phyloP scores from a whole-genome alignment of 2,113 vertebrate genomes.

The Acanthisitta chloris region DNA sequence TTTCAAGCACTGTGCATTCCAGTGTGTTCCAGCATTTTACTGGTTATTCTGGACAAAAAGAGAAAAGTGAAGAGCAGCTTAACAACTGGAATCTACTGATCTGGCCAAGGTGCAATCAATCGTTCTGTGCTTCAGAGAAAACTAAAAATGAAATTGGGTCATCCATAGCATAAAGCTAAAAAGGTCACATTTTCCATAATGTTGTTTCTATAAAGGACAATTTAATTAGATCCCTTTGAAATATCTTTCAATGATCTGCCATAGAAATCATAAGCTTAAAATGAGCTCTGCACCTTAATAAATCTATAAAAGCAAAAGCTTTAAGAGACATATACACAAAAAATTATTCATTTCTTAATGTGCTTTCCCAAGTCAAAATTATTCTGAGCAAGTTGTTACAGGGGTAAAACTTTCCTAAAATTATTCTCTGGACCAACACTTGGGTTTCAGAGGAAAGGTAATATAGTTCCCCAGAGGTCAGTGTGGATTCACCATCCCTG shows the following conservation, averaged over 20 bases:
- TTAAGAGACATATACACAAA: neutral
- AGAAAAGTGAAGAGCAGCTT: neutral
- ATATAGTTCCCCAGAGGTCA: too few relatives aligned
- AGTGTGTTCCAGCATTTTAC: neutral
- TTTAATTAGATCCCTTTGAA: neutral
- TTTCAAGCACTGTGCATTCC: neutral
- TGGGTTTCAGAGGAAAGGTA: conserved; percentile 23
- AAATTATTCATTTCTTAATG: neutral
- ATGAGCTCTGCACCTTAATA: neutral
- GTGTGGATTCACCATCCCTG: too few relatives aligned
- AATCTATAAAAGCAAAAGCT: neutral
- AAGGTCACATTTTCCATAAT: neutral
- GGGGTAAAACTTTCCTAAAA: neutral
- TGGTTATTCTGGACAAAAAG: neutral
- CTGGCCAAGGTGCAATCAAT: neutral
- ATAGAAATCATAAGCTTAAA: neutral
- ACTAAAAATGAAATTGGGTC: neutral
- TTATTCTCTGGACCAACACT: neutral
- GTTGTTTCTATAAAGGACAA: neutral
- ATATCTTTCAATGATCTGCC: neutral
- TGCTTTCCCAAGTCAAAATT: neutral
- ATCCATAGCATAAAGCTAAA: neutral
- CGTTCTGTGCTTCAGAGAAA: neutral
- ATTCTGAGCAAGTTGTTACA: neutral
- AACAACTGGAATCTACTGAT: neutral